Evolutionary conservation across 2,888 invertebrate genomes (phyloP).

Genomic region (Melanophora roralis): DNA sequence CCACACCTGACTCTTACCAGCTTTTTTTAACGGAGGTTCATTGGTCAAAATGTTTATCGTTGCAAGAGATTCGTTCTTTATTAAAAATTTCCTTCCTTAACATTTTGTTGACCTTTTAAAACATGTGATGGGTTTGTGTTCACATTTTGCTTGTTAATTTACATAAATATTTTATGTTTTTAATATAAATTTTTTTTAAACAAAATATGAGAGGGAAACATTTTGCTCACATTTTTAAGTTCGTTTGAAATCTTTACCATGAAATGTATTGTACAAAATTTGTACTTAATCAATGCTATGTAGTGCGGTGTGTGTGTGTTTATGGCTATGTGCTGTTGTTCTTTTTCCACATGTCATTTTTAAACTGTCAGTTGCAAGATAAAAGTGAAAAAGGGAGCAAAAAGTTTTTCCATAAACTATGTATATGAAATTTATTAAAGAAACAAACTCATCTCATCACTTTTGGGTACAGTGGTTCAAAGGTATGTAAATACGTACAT

Average conservation of each 20-base stretch:
- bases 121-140: neutral
- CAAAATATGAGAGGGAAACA: neutral
- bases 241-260: neutral
- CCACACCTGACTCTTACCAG: no score
- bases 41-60: no score
- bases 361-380: conserved; percentile 33
- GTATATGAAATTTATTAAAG: neutral
- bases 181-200: conserved; percentile 17
- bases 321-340: conserved; percentile 22
- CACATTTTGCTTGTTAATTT: neutral
- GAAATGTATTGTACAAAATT: conserved; percentile 22
- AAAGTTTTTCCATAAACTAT: neutral
- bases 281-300: neutral
- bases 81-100: no score
- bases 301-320: neutral
- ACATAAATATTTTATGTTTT: neutral
- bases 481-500: no score
- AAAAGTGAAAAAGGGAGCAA: neutral
- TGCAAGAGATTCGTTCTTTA: no score
- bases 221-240: neutral
- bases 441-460: neutral
- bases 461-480: neutral
- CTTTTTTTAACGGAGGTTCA: no score
- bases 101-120: neutral
- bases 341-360: conserved; percentile 28